These are phyloP conservation scores for Nasua narica DNA, from an alignment of 2,797 vertebrate genomes.

Conservation along the genomic window DNA sequence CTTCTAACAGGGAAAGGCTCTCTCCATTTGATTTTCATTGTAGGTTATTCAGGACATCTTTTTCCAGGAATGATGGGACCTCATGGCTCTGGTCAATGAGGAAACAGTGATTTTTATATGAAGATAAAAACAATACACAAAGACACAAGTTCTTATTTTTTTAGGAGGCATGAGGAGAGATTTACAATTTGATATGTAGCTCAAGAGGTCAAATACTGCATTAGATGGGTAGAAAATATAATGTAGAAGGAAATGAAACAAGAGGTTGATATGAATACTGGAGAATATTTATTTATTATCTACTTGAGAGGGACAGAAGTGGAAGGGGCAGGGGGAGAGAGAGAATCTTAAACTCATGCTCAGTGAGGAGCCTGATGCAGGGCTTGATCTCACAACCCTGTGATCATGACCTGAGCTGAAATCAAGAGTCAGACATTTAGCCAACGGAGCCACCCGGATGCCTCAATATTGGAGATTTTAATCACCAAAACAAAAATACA, in stretches of 20 bases:
- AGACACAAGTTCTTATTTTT: background rate
- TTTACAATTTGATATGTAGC: background rate
- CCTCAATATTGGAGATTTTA: background rate
- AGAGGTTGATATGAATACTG: background rate
- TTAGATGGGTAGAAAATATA: background rate
- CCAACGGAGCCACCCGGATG: background rate
- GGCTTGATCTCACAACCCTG: background rate
- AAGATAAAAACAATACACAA: slow-evolving; percentile 8
- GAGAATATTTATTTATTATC: background rate
- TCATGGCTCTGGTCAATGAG: background rate
- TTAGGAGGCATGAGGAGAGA: background rate
- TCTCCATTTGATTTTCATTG: background rate
- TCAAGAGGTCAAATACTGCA: background rate
- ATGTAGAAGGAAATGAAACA: background rate
- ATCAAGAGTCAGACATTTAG: background rate
- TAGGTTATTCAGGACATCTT: background rate
- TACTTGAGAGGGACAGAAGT: background rate
- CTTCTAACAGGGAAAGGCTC: background rate
- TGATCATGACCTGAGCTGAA: background rate
- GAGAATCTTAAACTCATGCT: background rate
- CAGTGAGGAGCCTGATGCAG: background rate
- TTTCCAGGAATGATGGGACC: background rate
- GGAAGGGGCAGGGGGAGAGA: background rate
- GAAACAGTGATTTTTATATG: background rate
- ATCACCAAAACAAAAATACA: slow-evolving; percentile 4